Conservation (phyloP, 2,113 vertebrate species). For the Notothenia coriiceps region DNA sequence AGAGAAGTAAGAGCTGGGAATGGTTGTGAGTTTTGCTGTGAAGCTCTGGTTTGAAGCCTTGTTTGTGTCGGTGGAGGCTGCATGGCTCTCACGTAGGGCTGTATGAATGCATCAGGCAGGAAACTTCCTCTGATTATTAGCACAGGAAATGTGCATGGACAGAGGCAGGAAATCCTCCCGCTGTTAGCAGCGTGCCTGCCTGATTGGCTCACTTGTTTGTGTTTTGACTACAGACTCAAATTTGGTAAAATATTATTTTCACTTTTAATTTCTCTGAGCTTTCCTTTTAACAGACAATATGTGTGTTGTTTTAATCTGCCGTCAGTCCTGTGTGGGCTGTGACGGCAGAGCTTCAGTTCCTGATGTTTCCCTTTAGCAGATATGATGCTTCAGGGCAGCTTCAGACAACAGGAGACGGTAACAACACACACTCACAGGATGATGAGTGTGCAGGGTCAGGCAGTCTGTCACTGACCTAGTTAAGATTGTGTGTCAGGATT, state of each 20-base stretch:
- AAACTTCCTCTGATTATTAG: conserved; percentile 92
- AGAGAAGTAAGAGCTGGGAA: conserved; percentile 5
- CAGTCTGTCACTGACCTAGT: conserved; percentile 39
- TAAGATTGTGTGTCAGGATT: conserved; percentile 9
- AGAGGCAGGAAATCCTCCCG: conserved; percentile 89
- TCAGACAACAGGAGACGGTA: conserved; percentile 13
- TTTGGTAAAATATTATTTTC: neutral
- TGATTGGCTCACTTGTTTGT: conserved; percentile 45
- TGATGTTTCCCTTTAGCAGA: conserved; percentile 16
- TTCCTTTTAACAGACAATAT: neutral
- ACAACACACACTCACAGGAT: conserved; percentile 4
- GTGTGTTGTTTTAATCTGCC: neutral
- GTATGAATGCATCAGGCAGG: conserved; percentile 64
- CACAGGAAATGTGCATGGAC: conserved; percentile 86
- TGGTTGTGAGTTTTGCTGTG: conserved; percentile 8
- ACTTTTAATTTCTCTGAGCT: neutral
- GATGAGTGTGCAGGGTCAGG: conserved; percentile 4
- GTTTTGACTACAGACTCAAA: conserved; percentile 18
- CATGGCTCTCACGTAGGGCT: conserved; percentile 1
- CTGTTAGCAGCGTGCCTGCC: conserved; percentile 73
- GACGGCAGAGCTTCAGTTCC: neutral
- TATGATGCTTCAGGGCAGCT: conserved; percentile 19
- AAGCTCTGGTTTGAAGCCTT: neutral
- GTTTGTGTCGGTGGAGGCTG: conserved; percentile 8
- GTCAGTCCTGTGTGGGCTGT: neutral